Base-by-base conservation (phyloP, 1,140 invertebrate genomes). In the Aphidius gifuensis region DNA sequence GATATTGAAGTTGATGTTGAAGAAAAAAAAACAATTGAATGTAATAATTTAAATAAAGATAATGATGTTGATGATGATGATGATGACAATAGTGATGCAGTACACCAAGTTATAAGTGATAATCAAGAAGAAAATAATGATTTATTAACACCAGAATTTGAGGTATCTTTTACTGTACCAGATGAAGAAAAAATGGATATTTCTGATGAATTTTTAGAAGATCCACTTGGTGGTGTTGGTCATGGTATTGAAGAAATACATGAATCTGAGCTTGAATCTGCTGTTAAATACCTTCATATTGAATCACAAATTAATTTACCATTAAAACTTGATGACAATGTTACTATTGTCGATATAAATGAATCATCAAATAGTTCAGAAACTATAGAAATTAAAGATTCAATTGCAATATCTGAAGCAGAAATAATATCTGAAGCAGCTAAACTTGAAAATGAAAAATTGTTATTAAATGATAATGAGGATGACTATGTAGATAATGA, bases 341-440 rank as follows among this genome's bases (percentile, higher is more conserved):
- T 32, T 32, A 32, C 2, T 32, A 32, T 32, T 32, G 4, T 32
- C 4, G 23, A 32, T 32, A 4, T 32, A 3, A 32, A 32, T 32
- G 23, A 32, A 32, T 32, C 9, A 69, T 73, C 6, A 67, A 67
- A 69, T 23, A 66, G 70, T 16, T 39, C 70, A 39, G 65, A 66
- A 16, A 74, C 75, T 43, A 54, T 76, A 16, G 64, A 54, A 5
- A 32, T 60, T 11, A 55, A 70, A 1, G 72, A 78, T 71, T 69
- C 78, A 11, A 80, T 81, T 45, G 73, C 76, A 0, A 81, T 80
- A 63, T 81, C 78, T 1, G 79, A 81, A 66, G 77, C 78, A 23
- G 78, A 81, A 66, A 80, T 81, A 5, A 80, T 80, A 48, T 76
- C 75, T 11, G 78, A 80, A 58, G 78, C 78, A n/a, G 74, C 71